Evolutionary conservation across 2,888 invertebrate genomes (phyloP).

Genomic region (Orchesellides sinensis): DNA sequence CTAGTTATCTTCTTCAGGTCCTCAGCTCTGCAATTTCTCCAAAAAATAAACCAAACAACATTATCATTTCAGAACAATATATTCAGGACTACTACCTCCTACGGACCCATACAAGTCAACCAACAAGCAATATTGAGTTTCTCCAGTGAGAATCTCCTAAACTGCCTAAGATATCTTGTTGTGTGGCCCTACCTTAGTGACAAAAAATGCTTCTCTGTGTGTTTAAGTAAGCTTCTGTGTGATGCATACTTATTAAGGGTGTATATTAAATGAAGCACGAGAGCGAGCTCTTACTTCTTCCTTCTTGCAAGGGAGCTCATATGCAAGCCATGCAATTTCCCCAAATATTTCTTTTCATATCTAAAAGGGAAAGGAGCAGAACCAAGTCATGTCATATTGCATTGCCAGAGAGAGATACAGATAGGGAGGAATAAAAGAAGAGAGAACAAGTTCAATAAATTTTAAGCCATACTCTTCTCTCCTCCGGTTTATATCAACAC

Average conservation of each 20-base stretch:
- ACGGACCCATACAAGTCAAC: too few relatives aligned
- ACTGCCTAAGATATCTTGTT: too few relatives aligned
- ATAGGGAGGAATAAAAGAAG: slow-evolving; percentile 34
- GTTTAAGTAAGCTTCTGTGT: not conserved
- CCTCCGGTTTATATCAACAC: slow-evolving; percentile 6
- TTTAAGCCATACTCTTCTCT: slow-evolving; percentile 21
- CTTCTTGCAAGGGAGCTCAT: too few relatives aligned
- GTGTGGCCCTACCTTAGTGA: slow-evolving; percentile 41
- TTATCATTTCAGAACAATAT: too few relatives aligned
- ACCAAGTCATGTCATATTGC: slow-evolving; percentile 8
- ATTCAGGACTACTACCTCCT: too few relatives aligned
- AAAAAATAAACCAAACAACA: too few relatives aligned
- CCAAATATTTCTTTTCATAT: too few relatives aligned
- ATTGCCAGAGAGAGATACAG: slow-evolving; percentile 10
- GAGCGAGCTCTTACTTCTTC: too few relatives aligned
- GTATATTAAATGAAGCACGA: slow-evolving; percentile 9
- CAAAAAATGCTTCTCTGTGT: slow-evolving; percentile 3
- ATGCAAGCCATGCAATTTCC: slow-evolving; percentile 32
- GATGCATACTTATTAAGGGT: slow-evolving; percentile 21
- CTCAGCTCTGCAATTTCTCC: too few relatives aligned
- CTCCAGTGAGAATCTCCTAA: not conserved
- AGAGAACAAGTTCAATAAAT: slow-evolving; percentile 23
- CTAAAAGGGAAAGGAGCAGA: too few relatives aligned
- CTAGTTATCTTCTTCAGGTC: too few relatives aligned
- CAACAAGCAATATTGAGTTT: too few relatives aligned